Evolutionary conservation across 2,797 vertebrate species (phyloP), one percentile per base, ranked within the genome.

Genomic region (Astyanax mexicanus): DNA sequence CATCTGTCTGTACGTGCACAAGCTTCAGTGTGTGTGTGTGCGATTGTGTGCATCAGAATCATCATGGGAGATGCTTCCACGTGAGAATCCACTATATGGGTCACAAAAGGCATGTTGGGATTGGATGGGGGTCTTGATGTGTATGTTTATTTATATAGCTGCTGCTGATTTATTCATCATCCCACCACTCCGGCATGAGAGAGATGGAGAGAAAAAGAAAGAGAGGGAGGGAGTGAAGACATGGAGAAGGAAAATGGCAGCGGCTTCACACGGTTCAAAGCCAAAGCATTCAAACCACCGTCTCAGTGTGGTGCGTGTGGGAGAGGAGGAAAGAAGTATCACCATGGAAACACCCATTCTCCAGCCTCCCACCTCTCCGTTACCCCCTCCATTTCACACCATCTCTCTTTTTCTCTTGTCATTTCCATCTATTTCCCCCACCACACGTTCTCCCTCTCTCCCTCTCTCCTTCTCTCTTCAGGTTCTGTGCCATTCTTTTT

Each of bases 321-420:
- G 79, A 83, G 82, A 87, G 40, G 77, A 81, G 77, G 73, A 83
- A 81, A 81, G 77, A 81, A 81, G 77, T 78, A 81, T 85, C 70
- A 80, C 85, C 85, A 85, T 84, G 83, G 82, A 77, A 83, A 87
- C 83, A 81, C 78, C 58, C 80, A 81, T 80, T 74, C 80, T 79
- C 72, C 77, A 83, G 67, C 58, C 69, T 75, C 66, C 74, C 65
- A 80, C 80, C 61, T 49, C 75, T 72, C 64, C 57, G 54, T 61
- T 15, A 51, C 64, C 72, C 77, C 72, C 83, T 80, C 75, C n/a
- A 29, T 77, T 70, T 62, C 62, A 27, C 69, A 75, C 51, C 69
- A 49, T 70, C 47, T n/a, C 13, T 71, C 70, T 45, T 25, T 37
- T 25, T 37, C 64, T 42, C 65, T 62, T 27, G 40, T 72, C 72